Evolutionary conservation across 2,797 vertebrate species (phyloP), one percentile per base, ranked within the genome.

Genomic region (Capromys pilorides): DNA sequence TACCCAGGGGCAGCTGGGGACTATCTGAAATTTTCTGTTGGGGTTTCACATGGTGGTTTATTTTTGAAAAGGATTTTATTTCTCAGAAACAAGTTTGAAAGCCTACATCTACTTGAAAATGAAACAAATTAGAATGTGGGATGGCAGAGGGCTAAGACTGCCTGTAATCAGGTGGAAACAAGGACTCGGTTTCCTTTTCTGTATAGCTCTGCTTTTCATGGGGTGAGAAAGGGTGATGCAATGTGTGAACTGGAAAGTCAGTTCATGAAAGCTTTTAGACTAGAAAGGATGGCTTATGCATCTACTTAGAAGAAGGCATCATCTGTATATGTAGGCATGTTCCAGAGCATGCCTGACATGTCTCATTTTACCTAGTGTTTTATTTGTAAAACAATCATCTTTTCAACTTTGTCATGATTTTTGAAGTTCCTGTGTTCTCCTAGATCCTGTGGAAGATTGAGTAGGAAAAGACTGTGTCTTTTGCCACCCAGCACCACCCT

Each of bases 131-230:
- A 49, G 67, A 86, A 77, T 16, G 14, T 0, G 0, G 69, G 36
- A 77, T 1, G n/a, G 28, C 22, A 6, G 28, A 57, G 1, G 10
- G 28, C 66, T 26, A 26, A 71, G 31, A 11, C 75, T 64, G 41
- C 18, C 73, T 36, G 0, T 4, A 22, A 24, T 36, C 21, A 1
- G 16, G 57, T 6, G 22, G 5, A 5, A n/a, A 49, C 8, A 7
- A 67, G 39, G 31, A 26, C 31, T 36, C 2, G 8, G 13, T 16
- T 22, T 13, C 61, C 51, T 28, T 62, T 67, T 16, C 87, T 39
- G 12, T 1, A 0, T 24, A 3, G 22, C 66, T 21, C 8, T 39
- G 54, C 28, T 66, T 39, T 28, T 33, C 31, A 28, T 1, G 6
- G 18, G n/a, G 10, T 11, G 61, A 19, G 22, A 36, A 45, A 16